phyloP scores from a whole-genome alignment of 1,140 invertebrate genomes.

The Cyclargus thomasi region DNA sequence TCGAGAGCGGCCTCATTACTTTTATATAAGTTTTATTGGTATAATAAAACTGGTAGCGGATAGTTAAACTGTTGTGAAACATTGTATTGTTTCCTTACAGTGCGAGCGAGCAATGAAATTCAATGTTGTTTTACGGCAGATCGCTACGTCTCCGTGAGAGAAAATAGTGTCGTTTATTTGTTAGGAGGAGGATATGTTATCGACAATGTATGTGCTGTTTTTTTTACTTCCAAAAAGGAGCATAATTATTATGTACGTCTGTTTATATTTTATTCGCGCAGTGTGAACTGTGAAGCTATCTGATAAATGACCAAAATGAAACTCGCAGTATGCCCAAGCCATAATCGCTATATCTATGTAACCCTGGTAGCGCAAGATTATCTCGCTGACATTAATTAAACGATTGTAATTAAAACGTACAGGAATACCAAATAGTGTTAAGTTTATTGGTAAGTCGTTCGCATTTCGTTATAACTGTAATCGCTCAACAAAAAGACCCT shows the following conservation, averaged over 20 bases:
- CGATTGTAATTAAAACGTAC: constrained; percentile 14
- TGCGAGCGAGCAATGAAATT: constrained; percentile 11
- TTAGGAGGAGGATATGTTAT: too few relatives aligned
- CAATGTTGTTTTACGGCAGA: constrained; percentile 16
- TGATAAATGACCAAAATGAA: constrained; percentile 50
- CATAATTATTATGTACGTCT: too few relatives aligned
- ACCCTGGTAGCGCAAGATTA: constrained; percentile 2
- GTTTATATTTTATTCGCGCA: constrained; percentile 42
- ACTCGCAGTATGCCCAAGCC: constrained; percentile 36
- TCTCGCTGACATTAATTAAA: constrained; percentile 10
- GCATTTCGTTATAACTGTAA: neutral
- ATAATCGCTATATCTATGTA: constrained; percentile 52
- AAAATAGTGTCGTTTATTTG: constrained; percentile 22
- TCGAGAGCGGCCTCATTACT: constrained; percentile 5
- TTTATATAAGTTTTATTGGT: neutral
- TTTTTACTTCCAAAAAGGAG: too few relatives aligned
- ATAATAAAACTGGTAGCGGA: constrained; percentile 2
- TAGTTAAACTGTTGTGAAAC: constrained; percentile 12
- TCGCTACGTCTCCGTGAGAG: constrained; percentile 26
- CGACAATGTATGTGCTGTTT: too few relatives aligned
- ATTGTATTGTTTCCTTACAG: constrained; percentile 7
- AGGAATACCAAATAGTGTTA: constrained; percentile 12
- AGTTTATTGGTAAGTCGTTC: neutral
- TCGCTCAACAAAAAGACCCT: neutral
- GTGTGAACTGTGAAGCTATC: constrained; percentile 41